A percentile compares a stretch with the other conserved stretches of the same genome.
Evolutionary conservation across 2,888 invertebrate genomes (phyloP).

Genomic region (Brachypterus glaber): DNA sequence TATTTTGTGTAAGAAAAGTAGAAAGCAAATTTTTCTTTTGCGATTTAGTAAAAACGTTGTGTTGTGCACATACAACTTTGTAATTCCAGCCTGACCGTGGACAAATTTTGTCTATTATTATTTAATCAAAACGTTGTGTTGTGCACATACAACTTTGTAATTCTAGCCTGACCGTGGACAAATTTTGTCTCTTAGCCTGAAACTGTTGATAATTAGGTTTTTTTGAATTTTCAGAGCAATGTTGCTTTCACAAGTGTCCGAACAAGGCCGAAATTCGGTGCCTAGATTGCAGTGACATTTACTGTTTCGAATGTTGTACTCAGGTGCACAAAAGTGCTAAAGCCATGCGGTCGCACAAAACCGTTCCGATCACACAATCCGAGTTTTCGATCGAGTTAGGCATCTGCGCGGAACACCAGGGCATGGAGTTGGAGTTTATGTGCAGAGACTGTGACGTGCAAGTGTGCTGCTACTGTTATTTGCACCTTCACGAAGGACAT

Average conservation of each 20-base stretch:
- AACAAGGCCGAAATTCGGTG: conserved; percentile 29
- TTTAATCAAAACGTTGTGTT: no score
- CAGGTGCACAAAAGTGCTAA: conserved; percentile 35
- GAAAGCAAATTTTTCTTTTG: no score
- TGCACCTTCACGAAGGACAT: conserved; percentile 37
- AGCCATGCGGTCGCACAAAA: conserved; percentile 33
- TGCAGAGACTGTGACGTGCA: conserved; percentile 38
- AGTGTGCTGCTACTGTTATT: conserved; percentile 40
- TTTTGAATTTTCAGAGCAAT: conserved; percentile 22
- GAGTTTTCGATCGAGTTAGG: conserved; percentile 20
- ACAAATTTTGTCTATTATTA: no score
- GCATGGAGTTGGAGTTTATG: conserved; percentile 33
- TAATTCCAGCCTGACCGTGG: no score
- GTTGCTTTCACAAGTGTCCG: conserved; percentile 25
- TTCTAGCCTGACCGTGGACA: no score
- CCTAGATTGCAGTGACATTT: conserved; percentile 31
- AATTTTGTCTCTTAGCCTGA: no score
- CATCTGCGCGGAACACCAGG: conserved; percentile 28
- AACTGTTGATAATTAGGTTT: no score
- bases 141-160: no score
- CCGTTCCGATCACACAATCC: conserved; percentile 11
- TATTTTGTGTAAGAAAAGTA: no score
- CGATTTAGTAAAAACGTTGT: no score
- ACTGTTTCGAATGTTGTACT: conserved; percentile 29
- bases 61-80: no score